Percentiles rank a stretch among this genome's conserved stretches.
These are phyloP conservation scores for Corbicula japonica DNA, from an alignment of 2,888 invertebrate species.

Conservation along the genomic window DNA sequence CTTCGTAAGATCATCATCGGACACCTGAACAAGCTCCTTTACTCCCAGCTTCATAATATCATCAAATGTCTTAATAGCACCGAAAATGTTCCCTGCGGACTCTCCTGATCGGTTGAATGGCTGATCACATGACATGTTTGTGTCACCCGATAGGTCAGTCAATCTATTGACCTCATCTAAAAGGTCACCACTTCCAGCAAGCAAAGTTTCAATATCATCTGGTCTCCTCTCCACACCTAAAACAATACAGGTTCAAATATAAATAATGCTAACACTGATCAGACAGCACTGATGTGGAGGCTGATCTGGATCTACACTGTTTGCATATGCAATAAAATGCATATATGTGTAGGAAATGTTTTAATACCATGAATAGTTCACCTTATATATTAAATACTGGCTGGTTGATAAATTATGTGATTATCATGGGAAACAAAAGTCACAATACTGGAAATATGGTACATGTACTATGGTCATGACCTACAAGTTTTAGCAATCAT, in stretches of 20 bases:
- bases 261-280: neutral
- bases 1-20: no score
- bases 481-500: no score
- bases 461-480: no score
- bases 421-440: no score
- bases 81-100: neutral
- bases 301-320: neutral
- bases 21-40: no score
- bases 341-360: neutral
- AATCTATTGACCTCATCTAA: conserved; percentile 51
- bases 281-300: neutral
- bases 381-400: neutral
- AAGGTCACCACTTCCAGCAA: conserved; percentile 49
- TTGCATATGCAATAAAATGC: neutral
- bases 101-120: conserved; percentile 11
- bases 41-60: no score
- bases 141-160: conserved; percentile 30
- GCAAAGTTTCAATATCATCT: conserved; percentile 46
- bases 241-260: conserved; percentile 17
- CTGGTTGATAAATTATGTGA: neutral
- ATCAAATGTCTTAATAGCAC: no score
- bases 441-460: no score
- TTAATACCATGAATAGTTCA: neutral
- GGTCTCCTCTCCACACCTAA: conserved; percentile 23
- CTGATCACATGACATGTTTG: conserved; percentile 12